Evolutionary conservation across 1,140 invertebrate species (phyloP).

Genomic region (Drosophila bifasciata): DNA sequence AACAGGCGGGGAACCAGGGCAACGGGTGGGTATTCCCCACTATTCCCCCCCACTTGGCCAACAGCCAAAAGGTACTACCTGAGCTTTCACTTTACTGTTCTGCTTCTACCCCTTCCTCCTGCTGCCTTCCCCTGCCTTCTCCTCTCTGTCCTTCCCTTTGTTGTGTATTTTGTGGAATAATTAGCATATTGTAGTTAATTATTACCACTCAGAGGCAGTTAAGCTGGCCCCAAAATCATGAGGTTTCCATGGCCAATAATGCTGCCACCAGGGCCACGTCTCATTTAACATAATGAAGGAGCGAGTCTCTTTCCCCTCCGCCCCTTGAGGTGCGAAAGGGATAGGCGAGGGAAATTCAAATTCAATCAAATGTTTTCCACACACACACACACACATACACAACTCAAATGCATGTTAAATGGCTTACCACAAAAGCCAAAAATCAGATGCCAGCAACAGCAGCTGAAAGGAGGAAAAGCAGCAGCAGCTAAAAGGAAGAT

Average conservation of each 20-base stretch:
- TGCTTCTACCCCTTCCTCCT: background rate
- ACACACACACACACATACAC: constrained; percentile 39
- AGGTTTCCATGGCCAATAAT: constrained; percentile 13
- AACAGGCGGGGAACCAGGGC: constrained; percentile 39
- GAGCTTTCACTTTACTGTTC: too few species aligned
- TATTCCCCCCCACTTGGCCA: constrained; percentile 27
- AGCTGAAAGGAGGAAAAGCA: background rate
- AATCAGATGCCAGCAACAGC: constrained; percentile 19
- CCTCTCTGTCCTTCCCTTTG: background rate
- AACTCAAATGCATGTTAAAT: constrained; percentile 44
- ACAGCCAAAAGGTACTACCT: constrained; percentile 20
- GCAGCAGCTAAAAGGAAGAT: constrained; percentile 2
- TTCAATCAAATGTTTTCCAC: constrained; percentile 50
- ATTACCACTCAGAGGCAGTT: constrained; percentile 13
- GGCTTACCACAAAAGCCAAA: constrained; percentile 49
- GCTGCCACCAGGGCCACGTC: constrained; percentile 18
- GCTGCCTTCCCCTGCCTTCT: background rate
- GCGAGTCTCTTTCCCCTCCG: background rate
- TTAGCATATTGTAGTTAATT: constrained; percentile 47
- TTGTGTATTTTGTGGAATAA: constrained; percentile 21
- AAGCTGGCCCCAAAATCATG: constrained; percentile 23
- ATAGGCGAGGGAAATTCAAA: constrained; percentile 8
- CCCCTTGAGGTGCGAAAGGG: background rate
- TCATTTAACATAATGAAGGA: constrained; percentile 43
- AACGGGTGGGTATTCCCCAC: constrained; percentile 9